Base-by-base conservation (phyloP, 1,140 invertebrate genomes). In the Halyomorpha halys region DNA sequence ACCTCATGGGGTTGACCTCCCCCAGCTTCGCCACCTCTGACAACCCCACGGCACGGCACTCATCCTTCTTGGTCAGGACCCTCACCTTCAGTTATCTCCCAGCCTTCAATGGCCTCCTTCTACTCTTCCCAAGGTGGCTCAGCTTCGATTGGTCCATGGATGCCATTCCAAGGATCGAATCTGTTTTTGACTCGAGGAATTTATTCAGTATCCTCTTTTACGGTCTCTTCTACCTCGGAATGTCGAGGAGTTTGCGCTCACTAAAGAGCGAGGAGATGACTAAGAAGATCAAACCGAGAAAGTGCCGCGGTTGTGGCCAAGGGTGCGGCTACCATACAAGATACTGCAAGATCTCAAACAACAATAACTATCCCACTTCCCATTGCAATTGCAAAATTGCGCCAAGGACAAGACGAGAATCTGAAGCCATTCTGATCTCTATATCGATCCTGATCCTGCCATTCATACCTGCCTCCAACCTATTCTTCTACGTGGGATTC, bases 121-220 rank as follows among this genome's bases (percentile, higher is more conserved):
- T 97, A 27, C 72, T 94, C 2, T 90, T 83, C 70, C 93, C 93
- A 11, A 82, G 82, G 67, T 83, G 83, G 54, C 76, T 97, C 30
- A 93, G 91, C 73, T 96, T 94, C 74, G 93, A 97, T 73, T 97
- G 93, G 93, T 92, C 91, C 4, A 96, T 96, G 93, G 91, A 93
- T 68, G 85, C 92, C 0, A 84, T 97, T 68, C 89, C 91, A 1
- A 78, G 89, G 61, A 81, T 97, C 65, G 83, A 80, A 1, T 80
- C 81, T 6, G 59, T 90, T 5, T 77, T 80, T 63, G 93, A 97
- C 75, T 72, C 80, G 0, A 77, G 92, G 59, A 94, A 93, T 72
- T 71, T 89, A 6, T 76, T 83, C 47, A 83, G 86, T 1, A 73
- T 82, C 14, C 86, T 95, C 64, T 96, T 94, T 72, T 65, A 61